A percentile compares a stretch with the other conserved stretches of the same genome.
Conservation (phyloP, 2,888 invertebrate genomes). For the Torymus aiolomorphi region DNA sequence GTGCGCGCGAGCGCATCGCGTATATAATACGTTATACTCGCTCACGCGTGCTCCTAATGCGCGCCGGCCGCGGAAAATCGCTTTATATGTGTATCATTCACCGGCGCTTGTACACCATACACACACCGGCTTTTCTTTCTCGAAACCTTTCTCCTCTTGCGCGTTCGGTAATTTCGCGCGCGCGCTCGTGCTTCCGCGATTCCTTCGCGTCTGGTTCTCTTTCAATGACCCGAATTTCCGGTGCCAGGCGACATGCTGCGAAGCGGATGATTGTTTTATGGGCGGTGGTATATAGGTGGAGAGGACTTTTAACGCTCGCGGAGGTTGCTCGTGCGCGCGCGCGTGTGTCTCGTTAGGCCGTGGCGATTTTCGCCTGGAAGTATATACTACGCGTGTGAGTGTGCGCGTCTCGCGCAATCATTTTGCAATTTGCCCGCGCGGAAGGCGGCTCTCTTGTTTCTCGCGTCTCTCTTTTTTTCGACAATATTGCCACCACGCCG, state of each 20-base stretch:
- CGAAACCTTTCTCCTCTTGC: constrained; percentile 17
- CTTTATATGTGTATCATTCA: constrained; percentile 1
- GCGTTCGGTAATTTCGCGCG: no score
- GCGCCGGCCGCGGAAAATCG: constrained; percentile 27
- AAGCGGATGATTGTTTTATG: constrained; percentile 28
- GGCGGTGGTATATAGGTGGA: not conserved
- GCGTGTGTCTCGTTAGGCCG: constrained; percentile 7
- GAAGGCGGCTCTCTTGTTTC: no score
- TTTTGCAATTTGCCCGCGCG: no score
- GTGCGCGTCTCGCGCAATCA: no score
- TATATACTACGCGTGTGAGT: no score
- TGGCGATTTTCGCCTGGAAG: constrained; percentile 1
- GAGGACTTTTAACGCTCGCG: no score
- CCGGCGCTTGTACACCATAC: not conserved
- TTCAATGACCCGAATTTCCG: constrained; percentile 51
- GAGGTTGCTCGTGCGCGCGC: no score
- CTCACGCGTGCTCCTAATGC: no score
- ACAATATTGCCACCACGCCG: no score
- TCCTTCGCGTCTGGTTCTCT: not conserved
- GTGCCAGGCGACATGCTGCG: constrained; percentile 3
- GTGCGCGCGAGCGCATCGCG: constrained; percentile 25
- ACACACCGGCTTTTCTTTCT: not conserved
- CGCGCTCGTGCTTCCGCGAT: constrained; percentile 36
- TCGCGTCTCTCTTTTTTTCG: no score
- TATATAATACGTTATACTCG: no score